Evolutionary conservation across 2,113 vertebrate genomes (phyloP).

Genomic region (Eublepharis macularius): DNA sequence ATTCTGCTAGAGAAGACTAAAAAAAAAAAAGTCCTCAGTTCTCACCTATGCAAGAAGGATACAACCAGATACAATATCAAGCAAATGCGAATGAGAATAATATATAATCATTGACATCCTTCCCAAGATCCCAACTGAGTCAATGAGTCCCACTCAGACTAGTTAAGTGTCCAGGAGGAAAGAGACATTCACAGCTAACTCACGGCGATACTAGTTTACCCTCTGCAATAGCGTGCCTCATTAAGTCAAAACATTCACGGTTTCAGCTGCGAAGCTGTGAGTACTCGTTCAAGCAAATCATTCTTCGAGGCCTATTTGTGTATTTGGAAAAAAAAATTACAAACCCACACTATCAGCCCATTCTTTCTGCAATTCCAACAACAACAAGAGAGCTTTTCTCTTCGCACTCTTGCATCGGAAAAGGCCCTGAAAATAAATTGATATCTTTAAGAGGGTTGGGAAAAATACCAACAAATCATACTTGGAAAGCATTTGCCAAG

Average conservation of each 20-base stretch:
- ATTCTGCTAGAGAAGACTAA: too few species aligned
- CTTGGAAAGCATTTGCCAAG: constrained; percentile 19
- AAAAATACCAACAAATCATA: constrained; percentile 30
- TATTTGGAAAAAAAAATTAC: neutral
- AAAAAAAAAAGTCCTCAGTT: too few species aligned
- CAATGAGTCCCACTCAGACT: too few species aligned
- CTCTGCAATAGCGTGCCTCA: too few species aligned
- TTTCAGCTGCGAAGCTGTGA: neutral
- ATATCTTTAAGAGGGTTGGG: neutral
- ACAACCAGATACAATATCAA: too few species aligned
- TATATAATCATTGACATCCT: too few species aligned
- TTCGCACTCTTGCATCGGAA: neutral
- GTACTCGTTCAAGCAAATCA: neutral
- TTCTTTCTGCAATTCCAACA: neutral
- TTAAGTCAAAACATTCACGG: neutral
- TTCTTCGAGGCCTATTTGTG: neutral
- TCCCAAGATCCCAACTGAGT: too few species aligned
- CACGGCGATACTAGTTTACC: too few species aligned
- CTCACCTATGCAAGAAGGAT: too few species aligned
- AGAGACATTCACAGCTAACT: too few species aligned
- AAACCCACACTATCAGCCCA: neutral
- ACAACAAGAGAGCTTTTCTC: neutral
- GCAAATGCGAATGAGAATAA: too few species aligned
- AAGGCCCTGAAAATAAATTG: neutral
- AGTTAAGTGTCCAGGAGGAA: too few species aligned